Percentiles rank a stretch among this genome's conserved stretches.
These are phyloP conservation scores for Orthonevra nobilis DNA, from an alignment of 2,888 invertebrate genomes.

Conservation along the genomic window DNA sequence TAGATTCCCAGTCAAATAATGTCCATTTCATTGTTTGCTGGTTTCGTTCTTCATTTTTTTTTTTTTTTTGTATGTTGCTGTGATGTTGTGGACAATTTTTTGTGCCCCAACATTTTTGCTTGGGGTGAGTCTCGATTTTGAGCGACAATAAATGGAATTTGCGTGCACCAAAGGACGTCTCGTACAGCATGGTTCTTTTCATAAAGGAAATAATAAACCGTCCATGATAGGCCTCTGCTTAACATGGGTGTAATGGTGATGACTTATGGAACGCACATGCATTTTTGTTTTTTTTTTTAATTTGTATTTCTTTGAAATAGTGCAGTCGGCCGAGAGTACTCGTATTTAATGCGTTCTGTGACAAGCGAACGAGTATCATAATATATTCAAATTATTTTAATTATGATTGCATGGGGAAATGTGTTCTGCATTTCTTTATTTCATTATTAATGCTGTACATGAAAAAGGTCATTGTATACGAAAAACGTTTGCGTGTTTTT, in stretches of 20 bases:
- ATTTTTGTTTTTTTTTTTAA: not conserved
- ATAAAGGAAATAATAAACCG: constrained; percentile 23
- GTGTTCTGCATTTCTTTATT: constrained; percentile 1
- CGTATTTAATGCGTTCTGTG: constrained; percentile 28
- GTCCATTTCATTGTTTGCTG: constrained; percentile 51
- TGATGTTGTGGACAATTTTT: constrained; percentile 5
- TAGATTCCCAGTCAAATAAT: constrained; percentile 38
- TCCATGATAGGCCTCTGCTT: not conserved
- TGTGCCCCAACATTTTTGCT: not conserved
- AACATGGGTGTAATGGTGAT: not conserved
- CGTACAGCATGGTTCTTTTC: constrained; percentile 11
- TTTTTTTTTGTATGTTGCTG: too few species aligned
- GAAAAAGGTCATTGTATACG: too few species aligned
- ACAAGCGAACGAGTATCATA: constrained; percentile 7
- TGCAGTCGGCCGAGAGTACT: not conserved
- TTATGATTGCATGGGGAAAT: constrained; percentile 42
- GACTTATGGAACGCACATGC: constrained; percentile 6
- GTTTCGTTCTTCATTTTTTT: too few species aligned
- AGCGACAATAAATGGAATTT: constrained; percentile 36
- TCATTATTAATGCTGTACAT: not conserved
- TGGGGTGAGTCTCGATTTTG: constrained; percentile 13
- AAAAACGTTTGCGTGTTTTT: too few species aligned
- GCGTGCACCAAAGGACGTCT: constrained; percentile 44
- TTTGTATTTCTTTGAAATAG: constrained; percentile 1
- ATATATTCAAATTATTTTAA: constrained; percentile 56